Evolutionary conservation across 2,113 vertebrate species (phyloP), one percentile per base, ranked within the genome.

Genomic region (Serilophus lunatus): DNA sequence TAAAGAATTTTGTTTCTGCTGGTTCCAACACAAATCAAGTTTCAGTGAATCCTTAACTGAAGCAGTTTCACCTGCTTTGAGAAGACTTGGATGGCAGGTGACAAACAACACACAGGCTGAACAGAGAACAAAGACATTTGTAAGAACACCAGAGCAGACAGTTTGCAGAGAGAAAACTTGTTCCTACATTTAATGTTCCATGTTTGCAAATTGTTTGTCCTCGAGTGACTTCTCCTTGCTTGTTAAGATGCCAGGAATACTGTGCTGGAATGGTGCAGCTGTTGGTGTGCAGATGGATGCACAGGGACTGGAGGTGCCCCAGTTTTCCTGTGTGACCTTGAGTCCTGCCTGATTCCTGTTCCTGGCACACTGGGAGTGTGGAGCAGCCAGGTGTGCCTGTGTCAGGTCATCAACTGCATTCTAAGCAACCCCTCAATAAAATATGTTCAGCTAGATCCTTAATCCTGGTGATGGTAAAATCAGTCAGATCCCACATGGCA

Each of bases 341-440:
- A 44, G 18, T n/a, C 3, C 51, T 1, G 13, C 5, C 1, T 4
- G 0, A 22, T 23, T 63, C 25, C 36, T 53, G 11, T 26, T 42
- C 40, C 51, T 12, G 42, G 33, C 47, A 10, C 44, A 2, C 3
- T 4, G 40, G 5, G 42, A 0, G 29, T 6, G 28, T 13, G 56
- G 12, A 24, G 12, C 12, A 3, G 56, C 44, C 74, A 19, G 18
- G 40, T 11, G 35, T 31, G 70, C 33, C 63, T 76, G 19, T 12
- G 14, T 10, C 65, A 24, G 42, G 24, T 40, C 86, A 10, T 4
- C 6, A 6, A 12, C 7, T 9, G 18, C 78, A 45, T 12, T 9
- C 54, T 25, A 25, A 72, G 13, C 6, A 53, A 16, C 26, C 31
- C 17, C 59, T 31, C 18, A 36, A 38, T 13, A 17, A 36, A 13